A percentile compares a stretch with the other conserved stretches of the same genome.
Evolutionary conservation across 1,140 invertebrate species (phyloP).

Genomic region (Phymastichus coffea): DNA sequence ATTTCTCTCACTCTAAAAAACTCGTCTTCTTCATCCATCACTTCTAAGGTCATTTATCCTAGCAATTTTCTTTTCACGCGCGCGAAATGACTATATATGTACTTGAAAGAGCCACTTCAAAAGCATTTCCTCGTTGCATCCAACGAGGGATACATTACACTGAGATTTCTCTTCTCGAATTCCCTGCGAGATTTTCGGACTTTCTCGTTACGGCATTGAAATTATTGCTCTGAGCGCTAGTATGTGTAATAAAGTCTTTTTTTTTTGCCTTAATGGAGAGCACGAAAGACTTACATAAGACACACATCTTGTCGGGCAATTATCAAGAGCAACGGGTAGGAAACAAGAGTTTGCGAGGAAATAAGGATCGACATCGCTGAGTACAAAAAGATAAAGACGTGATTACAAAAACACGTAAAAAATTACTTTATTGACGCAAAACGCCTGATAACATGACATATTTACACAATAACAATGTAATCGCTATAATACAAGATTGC

Average conservation of each 20-base stretch:
- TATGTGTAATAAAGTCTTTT: no score
- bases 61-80: conserved; percentile 7
- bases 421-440: conserved; percentile 14
- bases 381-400: background rate
- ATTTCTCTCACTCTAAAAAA: background rate
- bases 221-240: no score
- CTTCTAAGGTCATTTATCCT: background rate
- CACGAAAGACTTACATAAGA: no score
- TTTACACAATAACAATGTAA: conserved; percentile 15
- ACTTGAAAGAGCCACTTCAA: no score
- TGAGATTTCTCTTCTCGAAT: conserved; percentile 1
- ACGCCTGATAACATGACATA: conserved; percentile 4
- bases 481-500: conserved; percentile 3
- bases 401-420: conserved; percentile 3
- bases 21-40: background rate
- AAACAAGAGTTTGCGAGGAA: no score
- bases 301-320: no score
- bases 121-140: no score
- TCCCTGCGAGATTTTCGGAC: background rate
- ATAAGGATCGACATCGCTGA: no score
- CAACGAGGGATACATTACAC: no score
- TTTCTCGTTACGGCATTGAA: conserved; percentile 6
- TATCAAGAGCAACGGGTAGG: no score
- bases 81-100: no score
- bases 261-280: no score